Evolutionary conservation across 2,113 vertebrate genomes (phyloP).

Genomic region (Panthera tigris): DNA sequence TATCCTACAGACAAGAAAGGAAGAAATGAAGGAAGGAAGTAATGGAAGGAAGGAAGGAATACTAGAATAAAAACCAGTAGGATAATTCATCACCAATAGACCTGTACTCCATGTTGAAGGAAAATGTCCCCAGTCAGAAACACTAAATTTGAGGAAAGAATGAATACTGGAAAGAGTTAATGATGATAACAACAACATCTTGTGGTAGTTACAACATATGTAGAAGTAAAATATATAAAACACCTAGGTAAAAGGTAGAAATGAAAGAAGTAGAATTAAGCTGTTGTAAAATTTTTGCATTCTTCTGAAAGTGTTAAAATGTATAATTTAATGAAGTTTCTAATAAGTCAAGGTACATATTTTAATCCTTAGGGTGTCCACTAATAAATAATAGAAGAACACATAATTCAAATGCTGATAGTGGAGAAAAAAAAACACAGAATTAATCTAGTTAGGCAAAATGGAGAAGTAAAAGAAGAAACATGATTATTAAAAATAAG

Average conservation of each 20-base stretch:
- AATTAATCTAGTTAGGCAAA: not conserved
- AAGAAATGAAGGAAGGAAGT: too few species aligned
- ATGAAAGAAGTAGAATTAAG: not conserved
- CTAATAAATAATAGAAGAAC: not conserved
- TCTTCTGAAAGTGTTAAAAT: not conserved
- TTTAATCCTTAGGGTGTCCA: not conserved
- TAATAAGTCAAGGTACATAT: not conserved
- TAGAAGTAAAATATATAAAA: not conserved
- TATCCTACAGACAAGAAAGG: not conserved
- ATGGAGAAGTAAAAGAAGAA: not conserved
- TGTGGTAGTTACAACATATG: not conserved
- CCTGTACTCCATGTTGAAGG: not conserved
- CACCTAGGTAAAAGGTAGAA: not conserved
- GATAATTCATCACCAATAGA: not conserved
- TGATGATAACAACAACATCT: not conserved
- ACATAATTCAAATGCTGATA: not conserved
- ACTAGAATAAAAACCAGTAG: not conserved
- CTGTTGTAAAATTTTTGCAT: not conserved
- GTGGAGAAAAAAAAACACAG: not conserved
- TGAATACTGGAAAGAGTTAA: not conserved
- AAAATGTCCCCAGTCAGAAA: not conserved
- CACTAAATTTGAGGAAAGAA: not conserved
- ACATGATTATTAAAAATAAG: not conserved
- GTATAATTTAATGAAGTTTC: not conserved
- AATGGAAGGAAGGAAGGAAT: not conserved